Base-by-base conservation (phyloP, 1,140 invertebrate species). In the Akabosia matsudoensis region DNA sequence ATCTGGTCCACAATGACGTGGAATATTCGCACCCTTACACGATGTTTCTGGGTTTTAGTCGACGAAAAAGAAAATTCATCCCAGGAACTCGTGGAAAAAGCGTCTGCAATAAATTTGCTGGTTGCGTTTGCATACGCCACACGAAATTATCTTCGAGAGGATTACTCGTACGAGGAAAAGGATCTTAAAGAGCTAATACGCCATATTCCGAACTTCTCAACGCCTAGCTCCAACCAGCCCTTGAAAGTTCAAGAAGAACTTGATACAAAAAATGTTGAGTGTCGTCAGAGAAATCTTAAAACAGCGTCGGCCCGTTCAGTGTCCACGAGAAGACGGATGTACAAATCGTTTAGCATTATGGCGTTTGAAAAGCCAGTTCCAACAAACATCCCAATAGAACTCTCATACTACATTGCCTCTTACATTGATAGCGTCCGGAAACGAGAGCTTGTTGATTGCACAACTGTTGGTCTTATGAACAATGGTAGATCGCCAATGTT, bases 381-480 rank as follows among this genome's bases (percentile, higher is more conserved):
- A 16, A 79, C 80, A 14, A 81, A 81, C 52, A 81, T 81, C 64
- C 80, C 80, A n/a, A 78, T 81, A 51, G 80, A 79, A 28, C 45
- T 80, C 4, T 77, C 75, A 56, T 81, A 78, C 70, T 81, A 81
- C 73, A 73, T 81, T 22, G 76, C 76, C 7, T 78, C 78, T 1
- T 81, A 81, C 76, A 77, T 81, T 31, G 77, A 75, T 16, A 74
- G 30, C 61, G 52, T 79, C 16, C 33, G 71, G 16, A n/a, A 67
- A 1, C 54, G 78, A 24, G 74, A 74, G 1, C 1, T 72, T 0
- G 70, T 70, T 33, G 80, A 81, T 52, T 13, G 33, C 7, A 45
- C 72, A 18, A 79, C 74, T 14, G 56, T 78, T 10, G 51, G 75
- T 30, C 28, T 75, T 33, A 81, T 81, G 78, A 79, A 78, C 28